These are phyloP conservation scores for Danio albolineatus DNA, from an alignment of 2,797 vertebrate species.

Conservation along the genomic window DNA sequence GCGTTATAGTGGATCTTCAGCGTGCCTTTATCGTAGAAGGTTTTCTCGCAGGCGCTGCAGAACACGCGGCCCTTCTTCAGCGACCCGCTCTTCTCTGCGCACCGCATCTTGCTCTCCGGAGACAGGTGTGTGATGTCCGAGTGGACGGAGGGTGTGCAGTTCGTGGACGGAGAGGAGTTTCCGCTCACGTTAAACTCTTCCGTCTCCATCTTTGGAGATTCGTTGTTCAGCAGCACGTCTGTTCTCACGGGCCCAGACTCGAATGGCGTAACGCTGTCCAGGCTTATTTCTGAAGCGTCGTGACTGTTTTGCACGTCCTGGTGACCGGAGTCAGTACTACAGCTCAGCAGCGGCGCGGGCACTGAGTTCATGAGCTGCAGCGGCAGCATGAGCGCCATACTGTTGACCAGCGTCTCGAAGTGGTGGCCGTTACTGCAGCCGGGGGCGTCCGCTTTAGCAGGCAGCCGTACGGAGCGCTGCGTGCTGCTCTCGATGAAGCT, in stretches of 20 bases:
- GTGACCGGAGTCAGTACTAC: slow-evolving; percentile 80
- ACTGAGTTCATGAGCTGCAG: slow-evolving; percentile 92
- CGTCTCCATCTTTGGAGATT: slow-evolving; percentile 81
- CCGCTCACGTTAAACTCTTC: slow-evolving; percentile 82
- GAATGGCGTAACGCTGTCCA: slow-evolving; percentile 75
- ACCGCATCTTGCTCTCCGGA: slow-evolving; percentile 85
- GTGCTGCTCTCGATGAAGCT: slow-evolving; percentile 94
- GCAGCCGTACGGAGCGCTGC: slow-evolving; percentile 74
- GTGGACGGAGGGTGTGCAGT: slow-evolving; percentile 82
- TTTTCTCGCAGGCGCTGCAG: slow-evolving; percentile 97
- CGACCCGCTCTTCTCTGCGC: slow-evolving; percentile 79
- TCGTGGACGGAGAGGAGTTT: slow-evolving; percentile 82
- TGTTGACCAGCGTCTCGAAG: slow-evolving; percentile 95
- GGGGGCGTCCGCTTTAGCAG: slow-evolving; percentile 84
- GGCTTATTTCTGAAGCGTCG: slow-evolving; percentile 39
- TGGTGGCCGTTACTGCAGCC: slow-evolving; percentile 84
- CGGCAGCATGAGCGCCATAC: slow-evolving; percentile 94
- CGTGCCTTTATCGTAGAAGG: slow-evolving; percentile 98
- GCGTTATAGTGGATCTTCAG: slow-evolving; percentile 99
- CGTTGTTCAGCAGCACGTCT: slow-evolving; percentile 74
- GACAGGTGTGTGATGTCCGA: slow-evolving; percentile 86
- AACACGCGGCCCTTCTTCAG: slow-evolving; percentile 94
- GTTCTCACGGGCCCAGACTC: slow-evolving; percentile 79
- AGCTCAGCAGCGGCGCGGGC: slow-evolving; percentile 88
- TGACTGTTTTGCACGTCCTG: slow-evolving; percentile 79